Base-by-base conservation (phyloP, 2,113 vertebrate genomes). In the Dipodomys merriami region DNA sequence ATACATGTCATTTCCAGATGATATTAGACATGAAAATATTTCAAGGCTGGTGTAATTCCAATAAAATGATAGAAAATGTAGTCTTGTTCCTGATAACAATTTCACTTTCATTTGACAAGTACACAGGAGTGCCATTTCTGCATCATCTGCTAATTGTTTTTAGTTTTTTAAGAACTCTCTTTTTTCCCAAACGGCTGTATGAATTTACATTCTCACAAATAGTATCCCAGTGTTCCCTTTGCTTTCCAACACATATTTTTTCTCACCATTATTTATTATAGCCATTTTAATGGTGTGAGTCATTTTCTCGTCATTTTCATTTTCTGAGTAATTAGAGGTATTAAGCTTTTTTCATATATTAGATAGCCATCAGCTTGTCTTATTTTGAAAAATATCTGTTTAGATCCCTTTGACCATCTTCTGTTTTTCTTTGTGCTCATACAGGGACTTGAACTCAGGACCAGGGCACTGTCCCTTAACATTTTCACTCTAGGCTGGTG, bases 21-120 rank as follows among this genome's bases (percentile, higher is more conserved):
- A 57, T 60, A 62, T 88, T 68, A 72, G 30, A 53, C 27, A 33
- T 88, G 33, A 67, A 96, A 84, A 49, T 44, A 90, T 67, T 53
- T 30, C 16, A 35, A 91, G 60, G n/a, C 4, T 86, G 6, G 16
- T 62, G 12, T 57, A 74, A 88, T 57, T 15, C 13, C 65, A 76
- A 77, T 19, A 86, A 65, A 87, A 87, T 64, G 27, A 79, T 5
- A 87, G 10, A 57, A 23, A 39, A 84, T 89, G 25, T 80, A 29
- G 7, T 18, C 35, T 86, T 69, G 22, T 39, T 20, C 4, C 62
- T 65, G 19, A n/a, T 62, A 12, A 2, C 5, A 10, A 81, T 46
- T 44, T n/a, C 27, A 72, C 2, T 81, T 90, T n/a, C 33, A 72
- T 62, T 90, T 67, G 35, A 29, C 6, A 80, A 19, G 72, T 46